Base-by-base conservation (phyloP, 2,113 vertebrate species). In the Periophthalmus modestus region DNA sequence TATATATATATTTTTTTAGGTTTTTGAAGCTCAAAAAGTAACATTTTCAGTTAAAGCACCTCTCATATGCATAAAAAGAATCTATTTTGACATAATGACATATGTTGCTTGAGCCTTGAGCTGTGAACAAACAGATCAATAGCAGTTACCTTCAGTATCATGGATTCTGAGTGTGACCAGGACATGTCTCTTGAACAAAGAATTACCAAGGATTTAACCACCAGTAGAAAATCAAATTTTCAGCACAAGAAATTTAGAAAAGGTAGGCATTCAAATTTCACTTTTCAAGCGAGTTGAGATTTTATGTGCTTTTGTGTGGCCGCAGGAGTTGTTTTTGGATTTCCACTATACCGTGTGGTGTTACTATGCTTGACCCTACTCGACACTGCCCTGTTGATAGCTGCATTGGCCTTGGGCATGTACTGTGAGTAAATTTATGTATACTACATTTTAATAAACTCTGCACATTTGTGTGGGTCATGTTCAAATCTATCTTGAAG, bases 121-220 rank as follows among this genome's bases (percentile, higher is more conserved):
- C 76, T 66, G 68, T 48, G 73, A 75, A 55, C 73, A 82, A 82
- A 83, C 84, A 76, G 77, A 79, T 89, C 88, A 79, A 88, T 88
- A 73, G 7, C n/a, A 14, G 18, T 28, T 63, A 68, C 77, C 68
- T 7, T 69, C 57, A 59, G 57, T 46, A 11, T 9, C 80, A 84
- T 78, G 71, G 79, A 86, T 63, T 54, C 57, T 75, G 58, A 78
- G 28, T 0, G 13, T 2, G 48, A 61, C 1, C 69, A 78, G 21
- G 66, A 81, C 57, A 78, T 81, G 74, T 73, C 80, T 15, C 21
- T 52, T 21, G 62, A 82, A 28, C 72, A 63, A 69, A 74, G 59
- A 5, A 73, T 71, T 80, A 84, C 36, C 50, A 72, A 65, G 65
- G 52, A 76, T 68, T 61, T 74, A 21, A 69, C 34, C 61, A 76